Conservation (phyloP, 1,140 invertebrate species). For the Solen grandis region DNA sequence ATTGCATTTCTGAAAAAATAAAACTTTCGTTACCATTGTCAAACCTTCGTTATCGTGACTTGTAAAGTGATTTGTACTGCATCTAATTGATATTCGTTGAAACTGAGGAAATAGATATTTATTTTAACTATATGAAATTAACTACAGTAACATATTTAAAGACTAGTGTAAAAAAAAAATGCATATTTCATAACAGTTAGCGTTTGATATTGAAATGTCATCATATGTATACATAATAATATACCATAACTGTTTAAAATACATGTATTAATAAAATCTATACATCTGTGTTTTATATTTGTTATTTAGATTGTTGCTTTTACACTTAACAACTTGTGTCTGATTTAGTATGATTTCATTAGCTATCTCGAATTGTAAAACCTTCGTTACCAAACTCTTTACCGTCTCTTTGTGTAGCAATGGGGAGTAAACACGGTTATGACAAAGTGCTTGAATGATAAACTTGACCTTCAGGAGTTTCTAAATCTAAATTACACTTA, state of each 20-base stretch:
- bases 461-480: neutral
- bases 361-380: neutral
- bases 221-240: neutral
- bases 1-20: neutral
- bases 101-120: neutral
- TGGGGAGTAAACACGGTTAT: neutral
- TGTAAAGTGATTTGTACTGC: too few species aligned
- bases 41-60: slow-evolving; percentile 17
- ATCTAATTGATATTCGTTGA: too few species aligned
- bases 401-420: neutral
- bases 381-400: neutral
- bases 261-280: neutral
- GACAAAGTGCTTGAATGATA: neutral
- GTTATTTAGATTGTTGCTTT: neutral
- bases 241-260: neutral
- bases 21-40: neutral
- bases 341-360: neutral
- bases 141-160: neutral
- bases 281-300: neutral
- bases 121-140: neutral
- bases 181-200: too few species aligned
- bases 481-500: neutral
- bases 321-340: neutral
- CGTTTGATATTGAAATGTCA: neutral
- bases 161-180: neutral